Evolutionary conservation across 1,140 invertebrate genomes (phyloP).

Genomic region (Elymnias hypermnestra): DNA sequence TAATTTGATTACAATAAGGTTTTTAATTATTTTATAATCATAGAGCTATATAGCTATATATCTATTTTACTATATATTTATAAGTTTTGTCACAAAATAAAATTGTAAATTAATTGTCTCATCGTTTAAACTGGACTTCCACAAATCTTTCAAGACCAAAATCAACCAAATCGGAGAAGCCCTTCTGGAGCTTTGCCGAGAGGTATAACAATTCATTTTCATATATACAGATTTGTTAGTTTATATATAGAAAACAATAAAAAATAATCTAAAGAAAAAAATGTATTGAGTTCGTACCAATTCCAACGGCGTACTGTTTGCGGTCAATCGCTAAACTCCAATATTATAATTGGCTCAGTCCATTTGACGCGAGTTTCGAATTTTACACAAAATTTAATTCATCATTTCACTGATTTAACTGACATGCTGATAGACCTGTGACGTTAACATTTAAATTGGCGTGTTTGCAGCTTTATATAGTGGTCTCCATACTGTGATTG

Average conservation of each 20-base stretch:
- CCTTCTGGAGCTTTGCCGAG: too few relatives aligned
- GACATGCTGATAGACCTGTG: slow-evolving; percentile 41
- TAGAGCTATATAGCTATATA: too few relatives aligned
- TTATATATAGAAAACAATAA: not conserved
- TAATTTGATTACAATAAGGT: too few relatives aligned
- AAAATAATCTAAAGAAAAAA: not conserved
- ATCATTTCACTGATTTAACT: slow-evolving; percentile 47
- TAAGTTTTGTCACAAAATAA: too few relatives aligned
- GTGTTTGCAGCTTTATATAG: slow-evolving; percentile 35
- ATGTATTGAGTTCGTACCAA: not conserved
- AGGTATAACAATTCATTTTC: too few relatives aligned
- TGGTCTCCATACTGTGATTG: slow-evolving; percentile 30
- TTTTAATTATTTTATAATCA: too few relatives aligned
- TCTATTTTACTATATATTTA: too few relatives aligned
- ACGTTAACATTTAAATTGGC: slow-evolving; percentile 38
- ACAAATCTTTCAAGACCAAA: too few relatives aligned
- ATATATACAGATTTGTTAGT: too few relatives aligned
- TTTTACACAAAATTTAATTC: slow-evolving; percentile 54
- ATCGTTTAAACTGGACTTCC: too few relatives aligned
- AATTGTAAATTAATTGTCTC: too few relatives aligned
- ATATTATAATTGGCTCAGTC: slow-evolving; percentile 50
- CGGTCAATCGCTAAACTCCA: slow-evolving; percentile 27
- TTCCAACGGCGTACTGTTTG: not conserved
- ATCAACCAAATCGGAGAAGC: too few relatives aligned
- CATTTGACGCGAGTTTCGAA: slow-evolving; percentile 33